Evolutionary conservation across 2,797 vertebrate genomes (phyloP).

Genomic region (Thripadectes ignobilis): DNA sequence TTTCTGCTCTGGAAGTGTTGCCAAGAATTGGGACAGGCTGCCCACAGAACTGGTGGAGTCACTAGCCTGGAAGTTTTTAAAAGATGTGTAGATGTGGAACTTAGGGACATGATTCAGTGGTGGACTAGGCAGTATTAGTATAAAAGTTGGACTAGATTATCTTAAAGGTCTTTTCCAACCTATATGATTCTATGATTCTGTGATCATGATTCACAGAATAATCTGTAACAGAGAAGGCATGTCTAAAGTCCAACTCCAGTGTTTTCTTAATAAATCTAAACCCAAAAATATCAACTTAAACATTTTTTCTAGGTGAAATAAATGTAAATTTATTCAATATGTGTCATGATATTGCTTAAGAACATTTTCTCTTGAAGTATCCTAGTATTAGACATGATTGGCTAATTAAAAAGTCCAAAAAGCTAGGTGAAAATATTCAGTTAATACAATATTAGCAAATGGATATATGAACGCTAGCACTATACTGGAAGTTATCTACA

Average conservation of each 20-base stretch:
- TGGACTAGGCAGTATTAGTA: not conserved
- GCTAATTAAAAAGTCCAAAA: not conserved
- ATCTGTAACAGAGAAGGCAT: not conserved
- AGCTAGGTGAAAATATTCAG: not conserved
- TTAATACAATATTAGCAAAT: not conserved
- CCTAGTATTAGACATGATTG: not conserved
- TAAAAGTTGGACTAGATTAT: not conserved
- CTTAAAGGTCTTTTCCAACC: not conserved
- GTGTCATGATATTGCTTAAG: not conserved
- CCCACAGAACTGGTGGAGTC: not conserved
- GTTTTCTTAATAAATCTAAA: not conserved
- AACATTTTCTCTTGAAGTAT: not conserved
- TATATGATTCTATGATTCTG: not conserved
- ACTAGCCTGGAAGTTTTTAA: not conserved
- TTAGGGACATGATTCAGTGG: not conserved
- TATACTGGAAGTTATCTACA: not conserved
- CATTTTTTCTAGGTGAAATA: not conserved
- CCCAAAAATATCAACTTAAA: not conserved
- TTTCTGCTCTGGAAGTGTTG: not conserved
- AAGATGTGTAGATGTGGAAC: not conserved
- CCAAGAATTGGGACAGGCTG: not conserved
- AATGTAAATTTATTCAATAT: not conserved
- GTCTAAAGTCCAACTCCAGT: not conserved
- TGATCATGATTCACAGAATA: not conserved
- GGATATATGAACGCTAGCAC: not conserved